Evolutionary conservation across 2,113 vertebrate genomes (phyloP).

Genomic region (Pholis gunnellus): DNA sequence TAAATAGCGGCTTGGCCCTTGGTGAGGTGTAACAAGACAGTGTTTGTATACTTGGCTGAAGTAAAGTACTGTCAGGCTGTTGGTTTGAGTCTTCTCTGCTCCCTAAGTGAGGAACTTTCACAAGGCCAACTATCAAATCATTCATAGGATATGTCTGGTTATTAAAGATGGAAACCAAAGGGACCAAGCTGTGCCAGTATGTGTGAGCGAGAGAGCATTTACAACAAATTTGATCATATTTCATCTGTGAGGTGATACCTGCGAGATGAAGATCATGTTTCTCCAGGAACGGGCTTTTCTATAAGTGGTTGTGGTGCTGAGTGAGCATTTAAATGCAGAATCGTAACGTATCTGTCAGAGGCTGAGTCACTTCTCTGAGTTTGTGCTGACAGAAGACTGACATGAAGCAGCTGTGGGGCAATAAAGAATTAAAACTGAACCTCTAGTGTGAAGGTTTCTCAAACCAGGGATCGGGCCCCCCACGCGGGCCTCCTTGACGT

Average conservation of each 20-base stretch:
- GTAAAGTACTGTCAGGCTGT: not conserved
- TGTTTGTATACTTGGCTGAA: not conserved
- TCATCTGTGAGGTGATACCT: not conserved
- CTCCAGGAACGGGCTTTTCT: not conserved
- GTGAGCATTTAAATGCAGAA: conserved; percentile 30
- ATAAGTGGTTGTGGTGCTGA: conserved; percentile 15
- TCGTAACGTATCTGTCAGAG: conserved; percentile 22
- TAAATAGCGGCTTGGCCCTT: not conserved
- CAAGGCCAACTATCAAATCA: not conserved
- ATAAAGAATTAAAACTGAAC: conserved; percentile 38
- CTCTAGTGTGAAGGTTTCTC: conserved; percentile 21
- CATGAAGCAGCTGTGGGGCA: conserved; percentile 43
- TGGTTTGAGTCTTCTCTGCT: not conserved
- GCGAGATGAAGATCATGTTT: conserved; percentile 3
- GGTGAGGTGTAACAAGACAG: not conserved
- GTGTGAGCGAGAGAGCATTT: not conserved
- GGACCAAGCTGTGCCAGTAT: not conserved
- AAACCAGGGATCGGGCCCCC: not conserved
- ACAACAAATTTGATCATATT: not conserved
- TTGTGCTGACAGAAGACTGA: conserved; percentile 37
- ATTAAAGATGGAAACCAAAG: not conserved
- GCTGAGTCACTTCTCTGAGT: conserved; percentile 21
- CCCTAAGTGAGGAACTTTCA: not conserved
- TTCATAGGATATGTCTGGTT: not conserved
- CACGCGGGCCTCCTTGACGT: not conserved